Evolutionary conservation across 2,888 invertebrate species (phyloP).

Genomic region (Leuctra nigra): DNA sequence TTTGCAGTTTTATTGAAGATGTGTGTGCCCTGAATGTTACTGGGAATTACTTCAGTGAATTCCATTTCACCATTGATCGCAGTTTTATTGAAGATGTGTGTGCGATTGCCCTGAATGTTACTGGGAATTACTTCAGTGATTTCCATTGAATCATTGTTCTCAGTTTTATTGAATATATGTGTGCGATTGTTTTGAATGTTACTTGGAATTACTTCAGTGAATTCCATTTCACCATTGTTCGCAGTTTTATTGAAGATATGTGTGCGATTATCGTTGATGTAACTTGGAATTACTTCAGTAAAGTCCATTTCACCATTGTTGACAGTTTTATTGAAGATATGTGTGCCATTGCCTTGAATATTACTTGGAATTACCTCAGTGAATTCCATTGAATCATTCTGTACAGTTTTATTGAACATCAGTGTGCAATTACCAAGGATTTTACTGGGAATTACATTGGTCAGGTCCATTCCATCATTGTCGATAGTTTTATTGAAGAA

Average conservation of each 20-base stretch:
- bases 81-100: not conserved
- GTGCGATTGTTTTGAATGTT: not conserved
- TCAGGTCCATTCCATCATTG: conserved; percentile 1
- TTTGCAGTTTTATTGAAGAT: not conserved
- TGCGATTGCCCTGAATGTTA: too few relatives aligned
- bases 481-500: not conserved
- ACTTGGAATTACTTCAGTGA: not conserved
- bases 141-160: too few relatives aligned
- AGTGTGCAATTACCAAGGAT: too few relatives aligned
- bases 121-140: too few relatives aligned
- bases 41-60: not conserved
- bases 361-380: not conserved
- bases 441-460: not conserved
- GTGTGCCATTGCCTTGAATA: not conserved
- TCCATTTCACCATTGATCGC: not conserved
- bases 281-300: not conserved
- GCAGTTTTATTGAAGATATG: not conserved
- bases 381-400: not conserved
- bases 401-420: not conserved
- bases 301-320: not conserved
- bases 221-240: not conserved
- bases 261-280: not conserved
- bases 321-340: not conserved
- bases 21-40: too few relatives aligned
- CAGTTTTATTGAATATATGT: too few relatives aligned